These are phyloP conservation scores for Clarias magur DNA, from an alignment of 2,113 vertebrate genomes.

Conservation along the genomic window DNA sequence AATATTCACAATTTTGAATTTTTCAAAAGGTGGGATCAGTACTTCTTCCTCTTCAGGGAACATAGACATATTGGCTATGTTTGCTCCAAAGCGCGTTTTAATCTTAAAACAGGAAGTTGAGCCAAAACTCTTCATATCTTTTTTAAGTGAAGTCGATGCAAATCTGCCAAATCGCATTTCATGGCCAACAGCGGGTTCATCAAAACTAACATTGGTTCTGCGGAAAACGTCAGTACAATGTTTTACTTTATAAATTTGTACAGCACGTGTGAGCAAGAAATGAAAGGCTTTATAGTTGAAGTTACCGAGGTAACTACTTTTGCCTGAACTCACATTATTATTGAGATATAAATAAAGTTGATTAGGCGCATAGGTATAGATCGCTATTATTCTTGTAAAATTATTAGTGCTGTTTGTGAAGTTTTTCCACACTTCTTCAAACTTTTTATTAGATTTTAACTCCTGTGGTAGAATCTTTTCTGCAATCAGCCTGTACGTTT, in stretches of 20 bases:
- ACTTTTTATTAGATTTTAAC: not conserved
- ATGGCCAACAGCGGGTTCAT: too few species aligned
- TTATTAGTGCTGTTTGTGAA: not conserved
- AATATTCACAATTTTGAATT: not conserved
- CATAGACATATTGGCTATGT: not conserved
- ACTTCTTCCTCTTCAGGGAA: not conserved
- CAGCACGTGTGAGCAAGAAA: not conserved
- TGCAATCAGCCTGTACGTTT: not conserved
- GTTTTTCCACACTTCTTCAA: not conserved
- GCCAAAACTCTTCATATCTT: not conserved
- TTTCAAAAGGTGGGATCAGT: constrained; percentile 14
- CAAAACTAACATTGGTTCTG: rapidly evolving
- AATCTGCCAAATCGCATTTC: not conserved
- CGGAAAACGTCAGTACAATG: not conserved
- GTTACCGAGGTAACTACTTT: too few species aligned
- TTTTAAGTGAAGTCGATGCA: not conserved
- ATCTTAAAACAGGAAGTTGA: constrained; percentile 16
- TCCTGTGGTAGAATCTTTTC: not conserved
- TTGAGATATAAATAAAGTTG: not conserved
- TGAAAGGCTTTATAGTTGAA: not conserved
- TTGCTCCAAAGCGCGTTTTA: not conserved
- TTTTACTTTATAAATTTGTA: not conserved
- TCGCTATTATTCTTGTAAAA: not conserved
- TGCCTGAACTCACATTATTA: not conserved
- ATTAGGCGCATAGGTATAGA: not conserved